Evolutionary conservation across 2,113 vertebrate species (phyloP).

Genomic region (Urocitellus parryii): DNA sequence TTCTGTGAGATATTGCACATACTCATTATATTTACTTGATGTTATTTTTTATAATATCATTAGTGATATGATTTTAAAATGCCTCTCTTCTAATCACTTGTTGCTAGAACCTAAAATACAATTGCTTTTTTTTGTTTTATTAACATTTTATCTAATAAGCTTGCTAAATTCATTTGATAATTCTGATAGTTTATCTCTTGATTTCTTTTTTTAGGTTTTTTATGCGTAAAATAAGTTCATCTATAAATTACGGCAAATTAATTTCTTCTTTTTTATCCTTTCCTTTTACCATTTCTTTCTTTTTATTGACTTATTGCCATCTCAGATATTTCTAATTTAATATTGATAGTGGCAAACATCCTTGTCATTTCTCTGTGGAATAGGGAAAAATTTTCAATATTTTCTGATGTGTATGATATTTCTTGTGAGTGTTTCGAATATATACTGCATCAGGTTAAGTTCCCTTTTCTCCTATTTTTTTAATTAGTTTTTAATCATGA

Average conservation of each 20-base stretch:
- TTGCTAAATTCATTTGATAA: neutral
- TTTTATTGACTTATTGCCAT: neutral
- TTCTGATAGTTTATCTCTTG: neutral
- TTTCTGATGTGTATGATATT: neutral
- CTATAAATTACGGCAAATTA: neutral
- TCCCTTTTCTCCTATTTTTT: neutral
- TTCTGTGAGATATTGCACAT: neutral
- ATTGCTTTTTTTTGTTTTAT: neutral
- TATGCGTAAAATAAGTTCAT: neutral
- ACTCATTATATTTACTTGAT: neutral
- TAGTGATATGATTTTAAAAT: neutral
- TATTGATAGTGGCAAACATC: neutral
- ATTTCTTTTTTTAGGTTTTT: neutral
- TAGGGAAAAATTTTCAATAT: neutral
- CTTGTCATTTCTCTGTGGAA: neutral
- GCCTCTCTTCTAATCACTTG: neutral
- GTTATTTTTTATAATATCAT: neutral
- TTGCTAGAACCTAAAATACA: neutral
- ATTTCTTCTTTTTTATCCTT: neutral
- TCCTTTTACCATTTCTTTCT: neutral
- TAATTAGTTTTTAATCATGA: neutral
- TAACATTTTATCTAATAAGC: neutral
- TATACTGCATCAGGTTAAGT: neutral
- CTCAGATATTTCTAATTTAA: neutral
- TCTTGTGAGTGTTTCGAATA: neutral